These are phyloP conservation scores for Mustela lutreola DNA, from an alignment of 2,113 vertebrate genomes.

Conservation along the genomic window DNA sequence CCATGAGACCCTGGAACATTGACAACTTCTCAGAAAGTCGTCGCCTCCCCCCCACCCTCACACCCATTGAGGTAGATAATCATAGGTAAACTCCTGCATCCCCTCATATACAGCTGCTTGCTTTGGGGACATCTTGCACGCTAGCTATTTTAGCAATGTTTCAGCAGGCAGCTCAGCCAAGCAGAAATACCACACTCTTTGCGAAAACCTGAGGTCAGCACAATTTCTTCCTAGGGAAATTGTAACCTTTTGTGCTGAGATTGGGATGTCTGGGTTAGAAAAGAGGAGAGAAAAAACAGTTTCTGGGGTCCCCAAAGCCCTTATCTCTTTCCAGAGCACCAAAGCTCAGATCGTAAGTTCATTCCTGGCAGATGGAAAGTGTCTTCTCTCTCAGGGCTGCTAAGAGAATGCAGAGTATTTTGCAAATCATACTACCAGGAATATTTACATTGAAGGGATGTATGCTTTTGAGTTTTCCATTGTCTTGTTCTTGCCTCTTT, in stretches of 20 bases:
- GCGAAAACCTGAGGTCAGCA: constrained; percentile 76
- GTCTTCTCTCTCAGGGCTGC: not conserved
- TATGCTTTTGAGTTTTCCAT: not conserved
- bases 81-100: not conserved
- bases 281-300: not conserved
- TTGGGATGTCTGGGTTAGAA: constrained; percentile 66
- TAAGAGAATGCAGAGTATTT: constrained; percentile 33
- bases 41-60: not conserved
- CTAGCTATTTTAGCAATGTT: constrained; percentile 59
- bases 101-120: not conserved
- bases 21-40: not conserved
- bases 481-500: not conserved
- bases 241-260: constrained; percentile 72
- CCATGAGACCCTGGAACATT: not conserved
- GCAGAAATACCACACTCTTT: constrained; percentile 77
- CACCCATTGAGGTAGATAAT: not conserved
- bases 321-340: constrained; percentile 36
- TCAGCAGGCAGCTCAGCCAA: constrained; percentile 63
- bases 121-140: constrained; percentile 26
- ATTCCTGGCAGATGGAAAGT: not conserved
- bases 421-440: constrained; percentile 17
- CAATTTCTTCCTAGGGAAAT: constrained; percentile 78
- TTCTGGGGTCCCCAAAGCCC: constrained; percentile 38
- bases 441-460: not conserved
- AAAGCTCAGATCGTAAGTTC: constrained; percentile 29